Base-by-base conservation (phyloP, 2,888 invertebrate genomes). In the Scaptodrosophila latifasciaeformis region DNA sequence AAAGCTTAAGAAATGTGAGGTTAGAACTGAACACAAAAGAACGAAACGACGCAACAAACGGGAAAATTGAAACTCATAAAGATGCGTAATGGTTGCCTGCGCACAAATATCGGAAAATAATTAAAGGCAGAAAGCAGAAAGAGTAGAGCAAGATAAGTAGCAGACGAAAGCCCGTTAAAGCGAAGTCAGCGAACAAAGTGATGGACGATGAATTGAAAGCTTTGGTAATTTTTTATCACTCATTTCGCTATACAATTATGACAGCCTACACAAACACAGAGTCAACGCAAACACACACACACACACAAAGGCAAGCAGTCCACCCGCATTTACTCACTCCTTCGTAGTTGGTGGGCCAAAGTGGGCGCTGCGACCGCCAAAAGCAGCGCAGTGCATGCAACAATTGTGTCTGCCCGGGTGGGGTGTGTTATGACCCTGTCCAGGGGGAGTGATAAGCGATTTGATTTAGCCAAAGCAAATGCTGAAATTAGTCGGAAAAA, bases 61-160 rank as follows among this genome's bases (percentile, higher is more conserved):
- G 30, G 46, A 31, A 40, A n/a, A 54, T 49, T 53, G 57, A 81
- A 83, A 69, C 67, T 64, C 79, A 84, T 84, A 83, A 85, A 82
- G 80, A 71, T 85, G 85, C 85, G 85, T 85, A 85, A 85, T 85
- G 82, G 83, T 54, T 53, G 67, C 61, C 77, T 85, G 85, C 85
- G 85, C 85, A 83, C 70, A 83, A 85, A 65, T 83, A 83, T 82
- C 59, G 83, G 81, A 83, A 83, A 83, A 82, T 81, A 81, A 83
- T 83, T 81, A 81, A 55, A 48, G 27, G 48, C 12, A 34, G 46
- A 43, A 47, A 52, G 56, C 27, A 34, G 34, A 34, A 10, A 52
- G 31, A 49, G 24, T 7, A 24, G 27, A 15, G 34, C 19, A 17
- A 39, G 6, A 1, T n/a, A n/a, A 21, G 9, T 5, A 30, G 54